phyloP scores from a whole-genome alignment of 2,888 invertebrate species.

The Andrena minutula region DNA sequence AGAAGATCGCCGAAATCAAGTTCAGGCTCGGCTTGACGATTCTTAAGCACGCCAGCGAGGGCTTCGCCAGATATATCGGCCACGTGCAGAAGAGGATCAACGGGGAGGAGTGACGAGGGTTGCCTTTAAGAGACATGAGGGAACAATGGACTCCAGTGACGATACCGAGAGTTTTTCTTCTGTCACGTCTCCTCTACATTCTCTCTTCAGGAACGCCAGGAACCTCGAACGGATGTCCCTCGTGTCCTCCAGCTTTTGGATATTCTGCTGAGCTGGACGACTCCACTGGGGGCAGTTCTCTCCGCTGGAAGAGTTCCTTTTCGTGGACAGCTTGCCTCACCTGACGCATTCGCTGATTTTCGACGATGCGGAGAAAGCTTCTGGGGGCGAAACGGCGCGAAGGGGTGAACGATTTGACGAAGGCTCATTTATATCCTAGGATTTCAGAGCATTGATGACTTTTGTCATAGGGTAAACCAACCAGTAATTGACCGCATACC shows the following conservation, averaged over 20 bases:
- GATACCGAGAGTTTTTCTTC: conserved; percentile 1
- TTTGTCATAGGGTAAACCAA: no score
- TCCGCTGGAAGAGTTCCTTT: neutral
- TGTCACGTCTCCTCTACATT: conserved; percentile 5
- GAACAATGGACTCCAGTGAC: conserved; percentile 39
- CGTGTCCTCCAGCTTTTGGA: neutral
- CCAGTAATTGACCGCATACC: no score
- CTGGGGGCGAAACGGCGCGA: neutral
- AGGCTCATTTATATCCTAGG: neutral
- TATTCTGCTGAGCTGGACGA: neutral
- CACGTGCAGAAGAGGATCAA: conserved; percentile 86
- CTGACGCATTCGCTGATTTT: neutral
- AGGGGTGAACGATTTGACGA: neutral
- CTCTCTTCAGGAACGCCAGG: conserved; percentile 15
- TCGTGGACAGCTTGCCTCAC: neutral
- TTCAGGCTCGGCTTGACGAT: conserved; percentile 89
- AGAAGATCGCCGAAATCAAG: conserved; percentile 89
- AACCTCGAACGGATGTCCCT: conserved; percentile 10
- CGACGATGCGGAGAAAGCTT: neutral
- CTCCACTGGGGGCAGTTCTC: neutral
- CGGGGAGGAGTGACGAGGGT: conserved; percentile 76
- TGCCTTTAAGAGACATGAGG: no score
- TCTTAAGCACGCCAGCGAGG: conserved; percentile 89
- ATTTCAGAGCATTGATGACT: no score
- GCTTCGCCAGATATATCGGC: conserved; percentile 88